phyloP scores from a whole-genome alignment of 2,797 vertebrate species.

The Oreochromis mossambicus region DNA sequence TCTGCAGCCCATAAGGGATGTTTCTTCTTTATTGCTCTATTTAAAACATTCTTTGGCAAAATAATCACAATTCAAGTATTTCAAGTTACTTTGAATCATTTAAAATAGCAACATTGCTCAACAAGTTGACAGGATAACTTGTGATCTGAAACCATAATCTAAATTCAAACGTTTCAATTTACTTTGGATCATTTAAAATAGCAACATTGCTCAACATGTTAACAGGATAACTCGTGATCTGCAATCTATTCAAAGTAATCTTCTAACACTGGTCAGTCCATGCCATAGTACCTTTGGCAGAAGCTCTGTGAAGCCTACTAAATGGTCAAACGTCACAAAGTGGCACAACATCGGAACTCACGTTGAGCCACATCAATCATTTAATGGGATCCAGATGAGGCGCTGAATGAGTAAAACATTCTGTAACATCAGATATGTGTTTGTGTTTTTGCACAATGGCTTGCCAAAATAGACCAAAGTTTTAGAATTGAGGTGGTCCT shows the following conservation, averaged over 20 bases:
- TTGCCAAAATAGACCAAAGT: not conserved
- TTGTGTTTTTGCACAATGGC: not conserved
- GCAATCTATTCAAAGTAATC: not conserved
- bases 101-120: not conserved
- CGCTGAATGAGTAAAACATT: constrained; percentile 10
- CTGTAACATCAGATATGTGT: not conserved
- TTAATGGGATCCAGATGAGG: constrained; percentile 27
- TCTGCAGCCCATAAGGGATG: not conserved
- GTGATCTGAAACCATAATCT: not conserved
- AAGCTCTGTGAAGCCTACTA: not conserved
- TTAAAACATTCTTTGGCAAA: not conserved
- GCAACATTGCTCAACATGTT: not conserved
- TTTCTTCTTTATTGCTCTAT: not conserved
- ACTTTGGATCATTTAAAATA: not conserved
- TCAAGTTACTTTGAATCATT: not conserved
- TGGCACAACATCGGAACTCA: not conserved
- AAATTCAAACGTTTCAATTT: not conserved
- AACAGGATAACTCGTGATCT: not conserved
- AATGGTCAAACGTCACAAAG: not conserved
- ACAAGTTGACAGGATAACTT: not conserved
- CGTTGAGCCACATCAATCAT: constrained; percentile 1
- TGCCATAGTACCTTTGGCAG: not conserved
- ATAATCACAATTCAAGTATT: not conserved
- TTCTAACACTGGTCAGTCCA: not conserved
- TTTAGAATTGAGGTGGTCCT: not conserved